Percentiles rank a stretch among this genome's conserved stretches.
These are phyloP conservation scores for Lutjanus erythropterus DNA, from an alignment of 2,113 vertebrate species.

Conservation along the genomic window DNA sequence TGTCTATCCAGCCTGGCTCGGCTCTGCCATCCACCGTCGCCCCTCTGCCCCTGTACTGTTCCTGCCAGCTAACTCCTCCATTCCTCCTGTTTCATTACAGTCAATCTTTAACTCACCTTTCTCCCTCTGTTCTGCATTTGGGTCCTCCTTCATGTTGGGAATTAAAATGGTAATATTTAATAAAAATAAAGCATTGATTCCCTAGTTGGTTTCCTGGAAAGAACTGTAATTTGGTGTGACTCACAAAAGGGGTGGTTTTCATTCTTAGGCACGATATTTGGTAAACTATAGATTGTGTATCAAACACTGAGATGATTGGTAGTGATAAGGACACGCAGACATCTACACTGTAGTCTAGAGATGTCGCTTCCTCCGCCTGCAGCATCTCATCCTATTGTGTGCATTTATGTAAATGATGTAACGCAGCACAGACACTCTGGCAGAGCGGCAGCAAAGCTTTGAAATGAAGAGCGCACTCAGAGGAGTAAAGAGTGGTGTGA, in stretches of 20 bases:
- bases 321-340: background rate
- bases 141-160: background rate
- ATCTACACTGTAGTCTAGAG: background rate
- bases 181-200: too few species aligned
- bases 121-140: too few species aligned
- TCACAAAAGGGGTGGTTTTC: background rate
- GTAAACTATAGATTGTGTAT: background rate
- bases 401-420: conserved; percentile 36
- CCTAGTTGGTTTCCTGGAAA: background rate
- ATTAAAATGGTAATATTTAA: background rate
- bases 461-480: background rate
- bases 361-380: background rate
- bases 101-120: too few species aligned
- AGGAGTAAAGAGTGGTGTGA: background rate
- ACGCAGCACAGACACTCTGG: background rate
- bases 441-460: background rate
- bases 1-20: too few species aligned
- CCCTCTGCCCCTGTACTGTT: too few species aligned
- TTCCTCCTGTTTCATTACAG: too few species aligned
- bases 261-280: background rate
- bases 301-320: background rate
- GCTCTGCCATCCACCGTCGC: too few species aligned
- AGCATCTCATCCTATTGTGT: conserved; percentile 4
- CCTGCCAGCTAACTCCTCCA: too few species aligned
- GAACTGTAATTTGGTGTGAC: background rate